Evolutionary conservation across 30 jellyfish, hydroid and myxozoan genomes (phyloP), one percentile per base, ranked within the genome.

Genomic region (Cassiopea andromeda): DNA sequence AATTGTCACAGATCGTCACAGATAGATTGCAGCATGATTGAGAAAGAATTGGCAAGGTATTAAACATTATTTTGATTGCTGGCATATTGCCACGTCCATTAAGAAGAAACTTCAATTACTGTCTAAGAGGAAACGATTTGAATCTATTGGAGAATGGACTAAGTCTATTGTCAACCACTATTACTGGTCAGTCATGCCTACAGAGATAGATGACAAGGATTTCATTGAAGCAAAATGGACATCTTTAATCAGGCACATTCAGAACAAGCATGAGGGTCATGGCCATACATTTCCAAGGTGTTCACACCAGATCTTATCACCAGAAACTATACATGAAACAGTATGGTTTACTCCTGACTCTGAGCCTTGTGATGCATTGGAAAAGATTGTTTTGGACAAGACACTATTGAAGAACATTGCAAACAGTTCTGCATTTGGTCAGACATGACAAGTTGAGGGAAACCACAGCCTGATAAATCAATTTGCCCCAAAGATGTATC

Each of bases 181-280:
- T 87, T 80, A 64, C 46, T 81, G 96, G 92, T 89, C 96, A 84
- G 86, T 84, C 78, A 73, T 84, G 92, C 71, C 92, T 49, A 84
- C 91, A 66, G 85, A 70, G 60, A 66, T 82, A 61, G 91, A 68
- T 57, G 66, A 82, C 83, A 82, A 66, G 73, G 91, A 82, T 47
- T 85, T 82, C 49, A 82, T 82, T 67, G 69, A 13, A 70, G 86
- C 73, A 77, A 77, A 77, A 77, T 77, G 69, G 89, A 80, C 9
- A 80, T 66, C 89, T 38, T 57, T 66, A 16, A 77, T 80, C 80
- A 58, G 80, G 58, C 89, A 80, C 64, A 44, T 80, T 80, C 89
- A 80, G 80, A 80, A 80, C 80, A 66, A 58, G 89, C 89, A 80
- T 58, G 80, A 80, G 61, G 89, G 80, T 27, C 89, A 80, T 80